A percentile compares a stretch with the other conserved stretches of the same genome.
Evolutionary conservation across 1,140 invertebrate species (phyloP).

Genomic region (Pseudachorutes palmiensis): DNA sequence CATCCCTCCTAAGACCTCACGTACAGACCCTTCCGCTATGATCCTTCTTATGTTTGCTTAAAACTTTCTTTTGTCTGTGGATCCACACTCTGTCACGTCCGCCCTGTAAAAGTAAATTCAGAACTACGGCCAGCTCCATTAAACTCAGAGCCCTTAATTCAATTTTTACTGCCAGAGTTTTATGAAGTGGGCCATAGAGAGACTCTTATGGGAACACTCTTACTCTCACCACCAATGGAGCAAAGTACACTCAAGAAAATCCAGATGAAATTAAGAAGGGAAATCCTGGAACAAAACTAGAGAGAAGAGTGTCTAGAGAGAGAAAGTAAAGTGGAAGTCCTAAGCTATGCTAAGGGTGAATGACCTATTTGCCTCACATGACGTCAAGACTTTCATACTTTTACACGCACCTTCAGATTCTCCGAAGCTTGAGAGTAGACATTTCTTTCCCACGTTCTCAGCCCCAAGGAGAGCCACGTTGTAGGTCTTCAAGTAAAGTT

Average conservation of each 20-base stretch:
- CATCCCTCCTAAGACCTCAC: too few species aligned
- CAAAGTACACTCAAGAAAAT: background rate
- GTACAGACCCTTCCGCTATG: background rate
- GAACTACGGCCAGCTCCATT: background rate
- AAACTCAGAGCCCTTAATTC: background rate
- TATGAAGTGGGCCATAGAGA: too few species aligned
- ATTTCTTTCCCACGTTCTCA: conserved; percentile 6
- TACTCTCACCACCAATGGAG: too few species aligned
- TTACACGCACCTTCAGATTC: conserved; percentile 1
- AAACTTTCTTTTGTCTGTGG: too few species aligned
- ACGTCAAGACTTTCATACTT: background rate
- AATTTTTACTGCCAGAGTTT: background rate
- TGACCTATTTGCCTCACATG: background rate
- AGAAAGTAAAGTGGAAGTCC: background rate
- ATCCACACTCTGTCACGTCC: too few species aligned
- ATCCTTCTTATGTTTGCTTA: background rate
- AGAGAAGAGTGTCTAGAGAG: background rate
- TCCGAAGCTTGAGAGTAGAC: conserved; percentile 1
- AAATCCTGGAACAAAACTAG: background rate
- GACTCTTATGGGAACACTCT: too few species aligned
- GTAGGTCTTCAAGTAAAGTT: conserved; percentile 11
- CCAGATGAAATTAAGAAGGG: background rate
- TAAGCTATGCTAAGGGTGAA: background rate
- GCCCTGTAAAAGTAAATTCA: background rate
- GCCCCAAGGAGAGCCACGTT: background rate